These are phyloP conservation scores for Cyanoliseus patagonus DNA, from an alignment of 2,113 vertebrate species.

Conservation along the genomic window DNA sequence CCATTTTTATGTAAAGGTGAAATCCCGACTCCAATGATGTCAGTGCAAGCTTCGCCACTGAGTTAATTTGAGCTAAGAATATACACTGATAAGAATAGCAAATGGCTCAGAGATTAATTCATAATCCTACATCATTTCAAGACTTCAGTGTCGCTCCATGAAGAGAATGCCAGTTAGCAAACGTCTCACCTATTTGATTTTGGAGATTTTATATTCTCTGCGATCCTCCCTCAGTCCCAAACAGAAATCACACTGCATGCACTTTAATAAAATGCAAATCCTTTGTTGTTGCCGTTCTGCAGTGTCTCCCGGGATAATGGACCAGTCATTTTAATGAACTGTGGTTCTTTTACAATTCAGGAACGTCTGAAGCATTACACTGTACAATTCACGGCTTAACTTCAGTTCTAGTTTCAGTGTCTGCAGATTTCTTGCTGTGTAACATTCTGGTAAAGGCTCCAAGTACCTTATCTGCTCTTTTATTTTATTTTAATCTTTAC, in stretches of 20 bases:
- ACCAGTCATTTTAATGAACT: slow-evolving; percentile 57
- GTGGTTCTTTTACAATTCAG: slow-evolving; percentile 60
- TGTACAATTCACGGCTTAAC: slow-evolving; percentile 60
- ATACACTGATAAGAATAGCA: not conserved
- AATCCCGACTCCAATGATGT: not conserved
- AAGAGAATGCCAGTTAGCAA: slow-evolving; percentile 21
- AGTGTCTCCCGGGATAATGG: slow-evolving; percentile 52
- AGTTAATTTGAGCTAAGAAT: slow-evolving; percentile 52
- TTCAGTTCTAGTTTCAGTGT: slow-evolving; percentile 55
- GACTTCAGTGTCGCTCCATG: not conserved
- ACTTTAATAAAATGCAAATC: slow-evolving; percentile 63
- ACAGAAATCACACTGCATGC: not conserved
- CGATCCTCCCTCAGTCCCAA: slow-evolving; percentile 10
- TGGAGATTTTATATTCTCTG: slow-evolving; percentile 39
- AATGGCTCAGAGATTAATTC: slow-evolving; percentile 58
- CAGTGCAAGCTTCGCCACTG: slow-evolving; percentile 30
- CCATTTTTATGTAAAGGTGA: slow-evolving; percentile 40
- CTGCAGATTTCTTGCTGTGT: not conserved
- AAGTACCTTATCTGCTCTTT: slow-evolving; percentile 42
- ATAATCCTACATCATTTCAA: slow-evolving; percentile 64
- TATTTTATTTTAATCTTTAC: not conserved
- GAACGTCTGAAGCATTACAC: slow-evolving; percentile 54
- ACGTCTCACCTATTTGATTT: slow-evolving; percentile 29
- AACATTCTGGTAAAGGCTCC: slow-evolving; percentile 10
- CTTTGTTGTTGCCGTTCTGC: slow-evolving; percentile 35